phyloP scores from a whole-genome alignment of 53 echinoderm and acorn worm species.

The Luidia sarsii region DNA sequence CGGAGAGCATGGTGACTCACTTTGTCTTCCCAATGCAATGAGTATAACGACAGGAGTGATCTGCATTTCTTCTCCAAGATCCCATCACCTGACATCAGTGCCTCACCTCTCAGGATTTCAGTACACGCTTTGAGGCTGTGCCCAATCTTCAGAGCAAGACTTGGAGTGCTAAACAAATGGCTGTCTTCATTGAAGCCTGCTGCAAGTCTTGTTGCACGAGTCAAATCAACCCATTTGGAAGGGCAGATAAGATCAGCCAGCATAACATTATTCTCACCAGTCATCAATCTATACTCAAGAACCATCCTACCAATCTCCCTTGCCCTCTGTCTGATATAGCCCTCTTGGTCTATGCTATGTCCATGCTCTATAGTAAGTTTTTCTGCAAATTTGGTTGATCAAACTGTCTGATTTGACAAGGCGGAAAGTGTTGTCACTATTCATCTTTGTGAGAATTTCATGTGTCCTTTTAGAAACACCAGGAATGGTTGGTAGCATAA shows the following conservation, averaged over 20 bases:
- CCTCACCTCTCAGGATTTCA: constrained; percentile 67
- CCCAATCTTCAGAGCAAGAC: constrained; percentile 66
- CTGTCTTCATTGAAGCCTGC: constrained; percentile 59
- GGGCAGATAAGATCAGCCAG: constrained; percentile 41
- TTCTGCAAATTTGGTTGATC: constrained; percentile 59
- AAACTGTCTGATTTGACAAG: constrained; percentile 53
- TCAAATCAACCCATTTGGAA: constrained; percentile 21
- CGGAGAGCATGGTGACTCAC: constrained; percentile 70
- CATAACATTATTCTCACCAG: constrained; percentile 8
- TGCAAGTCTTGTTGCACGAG: constrained; percentile 35
- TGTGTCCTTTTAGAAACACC: constrained; percentile 50
- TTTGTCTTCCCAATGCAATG: constrained; percentile 64
- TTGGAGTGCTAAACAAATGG: constrained; percentile 53
- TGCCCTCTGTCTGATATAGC: constrained; percentile 53
- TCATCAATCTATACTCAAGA: constrained; percentile 30
- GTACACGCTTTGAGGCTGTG: constrained; percentile 67
- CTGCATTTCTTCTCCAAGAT: constrained; percentile 47
- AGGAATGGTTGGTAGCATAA: constrained; percentile 54
- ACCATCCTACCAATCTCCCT: constrained; percentile 58
- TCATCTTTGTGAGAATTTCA: constrained; percentile 59
- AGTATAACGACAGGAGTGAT: constrained; percentile 41
- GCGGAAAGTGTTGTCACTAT: constrained; percentile 29
- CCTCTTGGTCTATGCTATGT: constrained; percentile 56
- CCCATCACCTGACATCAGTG: constrained; percentile 53
- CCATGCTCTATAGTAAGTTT: constrained; percentile 59